Conservation (phyloP, 2,888 invertebrate genomes). For the Bedellia somnulentella region DNA sequence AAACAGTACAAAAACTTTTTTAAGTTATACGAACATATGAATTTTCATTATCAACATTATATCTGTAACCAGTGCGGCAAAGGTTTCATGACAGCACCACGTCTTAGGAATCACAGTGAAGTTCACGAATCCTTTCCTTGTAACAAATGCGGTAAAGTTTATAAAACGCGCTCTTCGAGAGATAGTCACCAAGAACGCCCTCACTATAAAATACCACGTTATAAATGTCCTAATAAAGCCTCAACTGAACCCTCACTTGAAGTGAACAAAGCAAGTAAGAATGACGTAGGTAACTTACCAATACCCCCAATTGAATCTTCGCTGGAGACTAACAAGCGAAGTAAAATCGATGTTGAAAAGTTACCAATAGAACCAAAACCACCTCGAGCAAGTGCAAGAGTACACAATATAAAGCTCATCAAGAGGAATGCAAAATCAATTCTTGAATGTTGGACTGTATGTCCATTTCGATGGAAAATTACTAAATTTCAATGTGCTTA, state of each 20-base stretch:
- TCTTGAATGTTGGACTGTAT: conserved; percentile 36
- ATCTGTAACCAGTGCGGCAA: conserved; percentile 47
- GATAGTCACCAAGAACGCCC: conserved; percentile 38
- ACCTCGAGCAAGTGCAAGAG: too few species aligned
- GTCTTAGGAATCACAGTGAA: conserved; percentile 43
- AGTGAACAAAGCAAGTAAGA: too few species aligned
- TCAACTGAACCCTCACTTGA: too few species aligned
- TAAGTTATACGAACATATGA: conserved; percentile 49
- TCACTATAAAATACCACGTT: conserved; percentile 36
- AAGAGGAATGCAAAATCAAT: conserved; percentile 41
- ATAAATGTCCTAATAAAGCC: conserved; percentile 13
- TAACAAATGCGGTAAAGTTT: conserved; percentile 31
- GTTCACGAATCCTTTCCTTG: conserved; percentile 41
- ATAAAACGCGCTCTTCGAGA: conserved; percentile 34
- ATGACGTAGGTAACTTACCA: too few species aligned
- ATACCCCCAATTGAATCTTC: too few species aligned
- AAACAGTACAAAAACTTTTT: conserved; percentile 40
- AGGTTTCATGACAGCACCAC: conserved; percentile 42
- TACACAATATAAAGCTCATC: too few species aligned
- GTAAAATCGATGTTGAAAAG: too few species aligned
- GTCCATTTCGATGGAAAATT: conserved; percentile 43
- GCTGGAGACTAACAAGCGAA: too few species aligned
- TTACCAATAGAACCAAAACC: too few species aligned
- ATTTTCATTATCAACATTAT: conserved; percentile 43
- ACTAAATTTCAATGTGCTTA: conserved; percentile 44